Base-by-base conservation (phyloP, 2,888 invertebrate species). In the Amorpha juglandis region DNA sequence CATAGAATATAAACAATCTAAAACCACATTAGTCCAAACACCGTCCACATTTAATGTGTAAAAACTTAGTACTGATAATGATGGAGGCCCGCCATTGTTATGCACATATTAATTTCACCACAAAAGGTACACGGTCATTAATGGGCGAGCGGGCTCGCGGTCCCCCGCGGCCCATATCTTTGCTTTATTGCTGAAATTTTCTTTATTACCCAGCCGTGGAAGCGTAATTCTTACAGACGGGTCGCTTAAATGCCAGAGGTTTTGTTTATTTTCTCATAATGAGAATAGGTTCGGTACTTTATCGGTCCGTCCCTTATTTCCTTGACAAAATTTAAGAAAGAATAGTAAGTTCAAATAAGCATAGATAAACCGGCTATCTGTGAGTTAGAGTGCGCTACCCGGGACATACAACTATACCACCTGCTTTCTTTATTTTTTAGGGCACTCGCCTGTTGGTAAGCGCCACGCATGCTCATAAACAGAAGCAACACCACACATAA, bases 171-270 rank as follows among this genome's bases (percentile, higher is more conserved):
- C 74, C 75, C 75, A 75, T 80, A 79, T 82, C 80, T 80, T 74
- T 71, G 73, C 74, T 83, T 84, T 84, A 84, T 82, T 75, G 79
- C 82, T 73, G 71, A 81, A 84, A 85, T 84, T 84, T 83, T 83
- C 84, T 84, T 84, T 83, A 84, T 82, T 82, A 76, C 80, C 73
- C 35, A 9, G 16, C 51, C 19, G 65, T 68, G 38, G 66, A 69
- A 66, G 62, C 16, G 72, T 73, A 21, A 63, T 50, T 16, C 38
- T 16, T 63, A 63, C 63, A 63, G 51, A 63, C 27, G 33, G 51
- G 8, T 16, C 38, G 35, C n/a, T 63, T 38, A 51, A 63, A 51
- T 51, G 35, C 38, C 19, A 21, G 1, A 21, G 16, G 35, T 12
- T 35, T 16, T 63, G 35, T 63, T 35, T 38, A 63, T 19, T 16